Evolutionary conservation across 2,888 invertebrate genomes (phyloP).

Genomic region (Tetanocera ferruginea): DNA sequence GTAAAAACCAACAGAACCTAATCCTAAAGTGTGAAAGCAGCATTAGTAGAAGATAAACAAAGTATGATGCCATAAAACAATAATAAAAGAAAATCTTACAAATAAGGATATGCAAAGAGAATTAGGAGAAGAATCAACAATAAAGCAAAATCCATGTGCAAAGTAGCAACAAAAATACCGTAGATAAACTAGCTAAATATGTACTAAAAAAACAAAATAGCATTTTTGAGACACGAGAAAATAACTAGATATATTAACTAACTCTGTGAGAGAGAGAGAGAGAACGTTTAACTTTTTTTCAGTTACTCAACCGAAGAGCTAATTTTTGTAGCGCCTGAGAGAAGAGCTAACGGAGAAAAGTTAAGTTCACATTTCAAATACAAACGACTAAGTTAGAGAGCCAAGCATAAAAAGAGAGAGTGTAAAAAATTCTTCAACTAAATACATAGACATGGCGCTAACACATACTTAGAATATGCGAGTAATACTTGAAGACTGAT

Average conservation of each 20-base stretch:
- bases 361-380: neutral
- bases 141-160: neutral
- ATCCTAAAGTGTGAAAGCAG: conserved; percentile 4
- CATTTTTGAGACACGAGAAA: too few relatives aligned
- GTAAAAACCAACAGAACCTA: neutral
- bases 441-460: neutral
- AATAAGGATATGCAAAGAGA: neutral
- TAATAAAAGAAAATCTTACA: conserved; percentile 12
- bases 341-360: too few relatives aligned
- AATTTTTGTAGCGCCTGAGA: too few relatives aligned
- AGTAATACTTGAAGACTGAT: too few relatives aligned
- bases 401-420: neutral
- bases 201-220: too few relatives aligned
- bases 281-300: too few relatives aligned
- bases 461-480: neutral
- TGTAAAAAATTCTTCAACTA: neutral
- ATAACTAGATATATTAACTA: too few relatives aligned
- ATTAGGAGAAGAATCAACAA: neutral
- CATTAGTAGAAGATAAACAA: neutral
- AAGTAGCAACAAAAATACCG: neutral
- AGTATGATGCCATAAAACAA: neutral
- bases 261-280: too few relatives aligned
- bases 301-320: too few relatives aligned
- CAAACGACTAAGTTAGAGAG: neutral
- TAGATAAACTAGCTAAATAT: too few relatives aligned